Conservation (phyloP, 2,888 invertebrate genomes). For the Melinopterus prodromus region DNA sequence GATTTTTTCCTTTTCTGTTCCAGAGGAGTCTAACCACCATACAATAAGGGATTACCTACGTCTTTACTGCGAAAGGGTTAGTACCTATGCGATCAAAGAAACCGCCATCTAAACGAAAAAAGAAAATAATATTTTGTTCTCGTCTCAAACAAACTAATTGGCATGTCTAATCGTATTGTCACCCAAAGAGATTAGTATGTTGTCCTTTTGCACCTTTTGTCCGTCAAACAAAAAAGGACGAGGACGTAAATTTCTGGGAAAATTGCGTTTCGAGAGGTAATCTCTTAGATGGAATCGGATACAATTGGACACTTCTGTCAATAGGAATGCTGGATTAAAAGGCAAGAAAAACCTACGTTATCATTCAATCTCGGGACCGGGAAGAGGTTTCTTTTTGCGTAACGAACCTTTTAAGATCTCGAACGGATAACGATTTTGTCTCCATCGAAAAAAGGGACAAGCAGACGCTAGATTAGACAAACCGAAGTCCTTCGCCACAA, state of each 20-base stretch:
- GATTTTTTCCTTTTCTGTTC: neutral
- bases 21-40: neutral
- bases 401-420: slow-evolving; percentile 26
- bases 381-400: slow-evolving; percentile 34
- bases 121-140: neutral
- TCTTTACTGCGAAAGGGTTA: slow-evolving; percentile 9
- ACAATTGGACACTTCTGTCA: slow-evolving; percentile 36
- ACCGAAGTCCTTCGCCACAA: neutral
- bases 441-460: neutral
- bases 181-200: neutral
- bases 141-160: neutral
- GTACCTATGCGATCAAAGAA: slow-evolving; percentile 10
- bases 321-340: slow-evolving; percentile 34
- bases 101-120: neutral
- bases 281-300: slow-evolving; percentile 35
- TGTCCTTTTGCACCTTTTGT: neutral
- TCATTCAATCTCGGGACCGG: slow-evolving; percentile 30
- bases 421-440: slow-evolving; percentile 17
- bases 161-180: neutral
- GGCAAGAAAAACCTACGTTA: slow-evolving; percentile 26
- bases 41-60: neutral
- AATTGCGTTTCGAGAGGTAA: slow-evolving; percentile 26
- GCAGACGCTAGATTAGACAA: slow-evolving; percentile 4
- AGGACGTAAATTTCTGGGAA: slow-evolving; percentile 20
- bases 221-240: neutral